These are phyloP conservation scores for Caenorhabditis zanzibari DNA, from an alignment of 2,888 invertebrate genomes.

Conservation along the genomic window DNA sequence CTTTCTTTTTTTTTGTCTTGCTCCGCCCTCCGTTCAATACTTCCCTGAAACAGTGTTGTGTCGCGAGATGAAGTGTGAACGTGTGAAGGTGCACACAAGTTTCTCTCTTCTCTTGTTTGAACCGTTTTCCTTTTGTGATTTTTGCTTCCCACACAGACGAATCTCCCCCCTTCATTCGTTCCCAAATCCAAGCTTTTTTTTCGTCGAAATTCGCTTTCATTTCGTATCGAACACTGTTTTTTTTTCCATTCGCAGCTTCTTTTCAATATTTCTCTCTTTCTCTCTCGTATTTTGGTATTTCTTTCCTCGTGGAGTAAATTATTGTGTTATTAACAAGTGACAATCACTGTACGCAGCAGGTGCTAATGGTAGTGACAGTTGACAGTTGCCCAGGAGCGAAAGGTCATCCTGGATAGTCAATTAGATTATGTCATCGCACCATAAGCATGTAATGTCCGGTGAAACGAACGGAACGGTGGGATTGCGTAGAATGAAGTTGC, in stretches of 20 bases:
- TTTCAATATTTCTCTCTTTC: conserved; percentile 5
- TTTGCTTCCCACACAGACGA: conserved; percentile 45
- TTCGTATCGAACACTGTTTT: conserved; percentile 47
- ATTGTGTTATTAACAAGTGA: conserved; percentile 28
- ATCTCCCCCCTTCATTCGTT: conserved; percentile 29
- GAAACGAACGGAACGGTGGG: neutral
- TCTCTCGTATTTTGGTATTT: conserved; percentile 37
- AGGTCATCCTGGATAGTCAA: neutral
- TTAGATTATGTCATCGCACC: neutral
- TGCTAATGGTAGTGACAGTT: too few relatives aligned
- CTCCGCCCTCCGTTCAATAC: conserved; percentile 36
- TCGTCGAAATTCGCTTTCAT: conserved; percentile 28
- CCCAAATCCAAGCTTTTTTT: neutral
- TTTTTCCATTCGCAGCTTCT: neutral
- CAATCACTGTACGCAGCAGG: neutral
- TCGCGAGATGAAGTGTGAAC: conserved; percentile 41
- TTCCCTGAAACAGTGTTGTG: conserved; percentile 42
- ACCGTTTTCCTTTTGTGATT: conserved; percentile 47
- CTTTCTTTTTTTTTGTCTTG: neutral
- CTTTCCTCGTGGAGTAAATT: conserved; percentile 51
- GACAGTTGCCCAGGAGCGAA: too few relatives aligned
- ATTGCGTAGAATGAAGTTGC: conserved; percentile 16
- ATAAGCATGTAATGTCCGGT: conserved; percentile 38
- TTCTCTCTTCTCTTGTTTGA: conserved; percentile 37
- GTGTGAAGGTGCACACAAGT: conserved; percentile 30